A percentile compares a stretch with the other conserved stretches of the same genome.
Evolutionary conservation across 2,113 vertebrate species (phyloP).

Genomic region (Neodon shergylaensis): DNA sequence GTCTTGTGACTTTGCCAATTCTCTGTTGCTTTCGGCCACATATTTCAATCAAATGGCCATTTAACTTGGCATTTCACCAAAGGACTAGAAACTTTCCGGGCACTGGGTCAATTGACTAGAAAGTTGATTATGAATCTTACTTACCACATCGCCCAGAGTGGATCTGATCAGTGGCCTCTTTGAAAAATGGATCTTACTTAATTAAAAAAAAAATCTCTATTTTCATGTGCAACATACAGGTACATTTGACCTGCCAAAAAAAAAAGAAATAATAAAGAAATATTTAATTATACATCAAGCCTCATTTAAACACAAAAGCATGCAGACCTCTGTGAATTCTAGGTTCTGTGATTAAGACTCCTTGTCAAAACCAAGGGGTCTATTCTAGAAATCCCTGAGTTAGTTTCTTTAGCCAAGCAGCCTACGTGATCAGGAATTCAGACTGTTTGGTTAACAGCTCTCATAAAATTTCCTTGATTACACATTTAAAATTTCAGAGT

Average conservation of each 20-base stretch:
- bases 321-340: background rate
- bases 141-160: background rate
- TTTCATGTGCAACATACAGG: background rate
- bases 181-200: slow-evolving; percentile 25
- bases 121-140: slow-evolving; percentile 57
- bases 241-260: background rate
- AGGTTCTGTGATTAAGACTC: slow-evolving; percentile 22
- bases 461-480: slow-evolving; percentile 18
- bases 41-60: slow-evolving; percentile 67
- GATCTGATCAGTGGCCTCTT: slow-evolving; percentile 15
- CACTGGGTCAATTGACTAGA: slow-evolving; percentile 60
- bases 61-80: slow-evolving; percentile 72
- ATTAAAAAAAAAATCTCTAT: background rate
- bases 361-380: background rate
- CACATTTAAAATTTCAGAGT: background rate
- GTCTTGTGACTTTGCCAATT: slow-evolving; percentile 64
- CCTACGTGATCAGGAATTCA: background rate
- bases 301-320: background rate
- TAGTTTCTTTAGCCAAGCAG: background rate
- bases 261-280: background rate
- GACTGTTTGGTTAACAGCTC: background rate
- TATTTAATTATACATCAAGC: background rate
- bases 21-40: slow-evolving; percentile 54
- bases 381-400: background rate
- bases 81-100: slow-evolving; percentile 53